Base-by-base conservation (phyloP, 2,797 vertebrate species). In the Lutjanus argentimaculatus region DNA sequence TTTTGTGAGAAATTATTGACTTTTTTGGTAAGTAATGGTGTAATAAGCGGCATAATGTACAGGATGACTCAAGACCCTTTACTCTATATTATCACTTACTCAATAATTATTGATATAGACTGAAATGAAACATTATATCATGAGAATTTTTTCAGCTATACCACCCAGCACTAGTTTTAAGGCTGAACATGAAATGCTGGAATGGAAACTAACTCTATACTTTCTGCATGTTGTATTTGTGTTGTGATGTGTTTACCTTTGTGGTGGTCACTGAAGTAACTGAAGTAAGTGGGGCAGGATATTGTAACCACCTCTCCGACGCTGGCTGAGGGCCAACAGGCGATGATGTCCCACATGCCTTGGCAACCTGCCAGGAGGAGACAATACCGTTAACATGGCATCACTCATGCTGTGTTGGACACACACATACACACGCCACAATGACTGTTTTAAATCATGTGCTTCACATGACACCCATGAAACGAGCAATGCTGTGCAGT, bases 291-390 rank as follows among this genome's bases (percentile, higher is more conserved):
- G 0, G 98, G 98, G 67, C 98, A 99, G 0, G 93, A 91, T 79
- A 97, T 93, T 2, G 97, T 95, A 9, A 98, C 97, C 17, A 96
- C 90, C 66, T 98, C 97, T 64, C 97, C 98, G 3, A 95, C 83
- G 7, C 80, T 92, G 1, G 97, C 96, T 8, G 97, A 92, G 0
- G 97, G 98, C 98, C 98, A 99, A 84, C 98, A 99, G 0, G 97
- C 97, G 55, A 99, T 93, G 81, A 96, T 97, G 79, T 99, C 97
- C 98, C 98, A 99, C 80, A 96, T 97, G 81, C 93, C 96, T 77
- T 94, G 90, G 85, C 98, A 99, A 55, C 97, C 98, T 99, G 91
- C 48, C 77, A 66, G 80, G 67, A 84, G 48, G 87, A 68, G 53
- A 88, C 69, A 70, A 49, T 16, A 74, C 21, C 53, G 65, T 91